Evolutionary conservation across 1,140 invertebrate genomes (phyloP), one percentile per base, ranked within the genome.

Genomic region (Drosophila arizonae): DNA sequence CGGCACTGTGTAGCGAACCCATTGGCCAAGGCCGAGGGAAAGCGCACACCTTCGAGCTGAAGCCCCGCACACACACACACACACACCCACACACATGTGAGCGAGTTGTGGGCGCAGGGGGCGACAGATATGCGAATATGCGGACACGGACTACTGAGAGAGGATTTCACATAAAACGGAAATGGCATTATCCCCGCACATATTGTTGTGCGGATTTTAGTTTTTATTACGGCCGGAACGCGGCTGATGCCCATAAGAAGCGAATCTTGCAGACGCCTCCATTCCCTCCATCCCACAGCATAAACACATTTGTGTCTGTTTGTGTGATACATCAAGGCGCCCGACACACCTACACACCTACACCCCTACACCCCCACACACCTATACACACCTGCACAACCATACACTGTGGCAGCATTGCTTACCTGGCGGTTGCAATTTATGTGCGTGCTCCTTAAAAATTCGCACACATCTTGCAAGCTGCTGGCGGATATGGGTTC

Each of bases 201-300:
- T 88, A 88, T 88, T 88, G 84, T 88, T 88, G 85, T 88, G 84
- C 77, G 84, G 84, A 88, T 88, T 88, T 88, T 88, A 88, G 84
- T 88, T 88, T 88, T 88, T 88, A 88, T 88, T 88, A 88, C 84
- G 87, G 73, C 79, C 77, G 67, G 76, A 62, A 69, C 68, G 79
- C 84, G 76, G 55, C 67, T 78, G 75, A 76, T 81, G 77, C 64
- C 81, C 81, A 67, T 78, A 78, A 85, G 78, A 81, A 85, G 80
- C 50, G 41, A 54, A 51, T 48, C 63, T 65, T 65, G 63, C 48
- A 8, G 41, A 2, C 21, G 1, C 1, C 21, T 24, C 21, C 21
- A 2, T 1, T 1, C 21, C 21, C 3, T 24, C 10, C 28, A 30
- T 30, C 24, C 56, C 24, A 63, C 70, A 57, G 79, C 82, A 87